These are phyloP conservation scores for Danaus melanippus DNA, from an alignment of 1,140 invertebrate genomes.

Conservation along the genomic window DNA sequence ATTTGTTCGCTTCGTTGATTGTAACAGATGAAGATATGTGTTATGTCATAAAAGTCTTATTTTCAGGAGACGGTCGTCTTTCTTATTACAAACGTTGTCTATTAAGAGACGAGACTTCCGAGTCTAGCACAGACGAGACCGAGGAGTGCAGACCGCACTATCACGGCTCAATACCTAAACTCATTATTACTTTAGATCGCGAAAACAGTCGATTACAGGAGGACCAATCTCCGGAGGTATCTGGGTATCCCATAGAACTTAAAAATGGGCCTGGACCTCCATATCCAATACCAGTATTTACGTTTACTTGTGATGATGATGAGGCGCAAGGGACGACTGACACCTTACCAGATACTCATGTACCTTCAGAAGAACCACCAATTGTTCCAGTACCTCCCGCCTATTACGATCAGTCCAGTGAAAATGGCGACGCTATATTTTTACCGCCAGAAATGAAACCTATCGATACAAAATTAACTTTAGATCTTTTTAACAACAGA, in stretches of 20 bases:
- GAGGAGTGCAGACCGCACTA: conserved; percentile 48
- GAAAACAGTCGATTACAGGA: conserved; percentile 59
- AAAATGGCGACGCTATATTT: conserved; percentile 39
- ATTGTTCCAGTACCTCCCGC: conserved; percentile 34
- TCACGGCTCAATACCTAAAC: conserved; percentile 56
- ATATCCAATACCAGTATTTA: conserved; percentile 55
- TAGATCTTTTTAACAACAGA: conserved; percentile 47
- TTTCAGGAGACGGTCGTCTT: conserved; percentile 55
- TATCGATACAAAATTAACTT: conserved; percentile 47
- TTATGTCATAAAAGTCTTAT: conserved; percentile 19
- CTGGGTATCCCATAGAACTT: conserved; percentile 47
- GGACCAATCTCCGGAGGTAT: conserved; percentile 53
- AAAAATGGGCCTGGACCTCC: conserved; percentile 19
- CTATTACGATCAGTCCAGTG: conserved; percentile 46
- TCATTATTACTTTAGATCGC: conserved; percentile 56
- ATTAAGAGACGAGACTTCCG: conserved; percentile 52
- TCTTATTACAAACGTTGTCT: conserved; percentile 44
- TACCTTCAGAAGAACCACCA: conserved; percentile 35
- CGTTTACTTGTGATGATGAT: conserved; percentile 60
- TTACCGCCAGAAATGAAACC: conserved; percentile 61
- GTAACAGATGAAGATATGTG: background rate
- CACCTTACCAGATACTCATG: conserved; percentile 24
- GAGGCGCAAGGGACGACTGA: conserved; percentile 35
- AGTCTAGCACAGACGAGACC: conserved; percentile 66
- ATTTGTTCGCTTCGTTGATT: conserved; percentile 10